These are phyloP conservation scores for Spizaetus ornatus DNA, from an alignment of 2,113 vertebrate species.

Conservation along the genomic window DNA sequence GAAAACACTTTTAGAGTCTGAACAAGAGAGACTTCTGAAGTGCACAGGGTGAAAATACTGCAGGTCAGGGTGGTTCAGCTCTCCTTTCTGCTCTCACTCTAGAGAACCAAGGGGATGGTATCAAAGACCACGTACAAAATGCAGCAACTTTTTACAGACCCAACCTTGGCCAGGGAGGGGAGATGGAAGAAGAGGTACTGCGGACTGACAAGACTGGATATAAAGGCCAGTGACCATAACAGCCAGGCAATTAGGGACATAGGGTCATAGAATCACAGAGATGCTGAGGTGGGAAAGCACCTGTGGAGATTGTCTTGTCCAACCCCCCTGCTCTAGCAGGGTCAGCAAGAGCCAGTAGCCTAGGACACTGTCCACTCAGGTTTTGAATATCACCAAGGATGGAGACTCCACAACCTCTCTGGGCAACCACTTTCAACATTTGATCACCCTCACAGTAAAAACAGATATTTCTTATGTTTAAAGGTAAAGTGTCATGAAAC, in stretches of 20 bases:
- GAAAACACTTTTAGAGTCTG: background rate
- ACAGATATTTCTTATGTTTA: background rate
- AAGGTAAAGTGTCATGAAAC: background rate
- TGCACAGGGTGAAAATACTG: background rate
- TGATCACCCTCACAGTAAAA: background rate
- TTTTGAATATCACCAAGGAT: background rate
- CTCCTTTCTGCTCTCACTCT: background rate
- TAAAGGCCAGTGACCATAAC: background rate
- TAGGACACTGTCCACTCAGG: background rate
- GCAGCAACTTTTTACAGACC: background rate
- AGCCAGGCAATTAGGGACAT: background rate
- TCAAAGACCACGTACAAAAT: background rate
- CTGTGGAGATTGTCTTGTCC: background rate
- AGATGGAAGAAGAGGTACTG: background rate
- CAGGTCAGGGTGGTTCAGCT: background rate
- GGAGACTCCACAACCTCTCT: background rate
- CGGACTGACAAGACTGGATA: background rate
- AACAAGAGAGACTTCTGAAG: background rate
- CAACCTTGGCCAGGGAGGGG: background rate
- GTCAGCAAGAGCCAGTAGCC: background rate
- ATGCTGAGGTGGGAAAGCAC: background rate
- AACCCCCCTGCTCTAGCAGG: background rate
- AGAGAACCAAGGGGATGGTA: background rate
- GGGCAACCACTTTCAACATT: background rate
- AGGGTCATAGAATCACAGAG: background rate